A percentile compares a stretch with the other conserved stretches of the same genome.
phyloP scores from a whole-genome alignment of 2,888 invertebrate species.

The Sarcophaga rosellei region DNA sequence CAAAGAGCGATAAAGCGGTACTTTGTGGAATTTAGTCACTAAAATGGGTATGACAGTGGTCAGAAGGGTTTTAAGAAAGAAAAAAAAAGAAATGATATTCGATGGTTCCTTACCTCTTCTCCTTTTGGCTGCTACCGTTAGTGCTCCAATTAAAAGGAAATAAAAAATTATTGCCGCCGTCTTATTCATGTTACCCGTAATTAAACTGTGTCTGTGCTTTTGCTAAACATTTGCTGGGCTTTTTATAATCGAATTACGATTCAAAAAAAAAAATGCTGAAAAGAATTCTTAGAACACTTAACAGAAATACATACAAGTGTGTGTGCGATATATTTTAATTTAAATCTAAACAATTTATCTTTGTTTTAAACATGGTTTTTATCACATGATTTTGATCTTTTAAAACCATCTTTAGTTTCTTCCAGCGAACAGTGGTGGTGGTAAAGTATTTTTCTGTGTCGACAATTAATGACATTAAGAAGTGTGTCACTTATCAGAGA shows the following conservation, averaged over 20 bases:
- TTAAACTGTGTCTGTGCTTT: constrained; percentile 16
- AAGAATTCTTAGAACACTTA: neutral
- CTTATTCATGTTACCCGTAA: constrained; percentile 6
- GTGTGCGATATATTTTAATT: neutral
- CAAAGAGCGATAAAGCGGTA: constrained; percentile 11
- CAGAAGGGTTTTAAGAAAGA: neutral
- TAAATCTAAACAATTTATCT: constrained; percentile 14
- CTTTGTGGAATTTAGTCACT: neutral
- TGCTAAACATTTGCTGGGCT: neutral
- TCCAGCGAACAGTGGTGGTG: neutral
- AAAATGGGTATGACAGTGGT: neutral
- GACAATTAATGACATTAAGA: no score
- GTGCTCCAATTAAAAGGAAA: neutral
- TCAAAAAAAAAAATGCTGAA: neutral
- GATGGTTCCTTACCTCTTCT: neutral
- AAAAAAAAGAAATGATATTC: neutral
- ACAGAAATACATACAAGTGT: no score
- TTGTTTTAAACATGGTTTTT: neutral
- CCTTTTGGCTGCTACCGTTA: neutral
- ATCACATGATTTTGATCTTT: constrained; percentile 28
- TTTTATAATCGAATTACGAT: constrained; percentile 17
- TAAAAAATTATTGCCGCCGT: neutral
- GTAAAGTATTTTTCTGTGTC: no score
- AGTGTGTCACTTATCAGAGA: no score
- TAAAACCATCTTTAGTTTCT: neutral